Base-by-base conservation (phyloP, 2,888 invertebrate species). In the Folsomia candida region DNA sequence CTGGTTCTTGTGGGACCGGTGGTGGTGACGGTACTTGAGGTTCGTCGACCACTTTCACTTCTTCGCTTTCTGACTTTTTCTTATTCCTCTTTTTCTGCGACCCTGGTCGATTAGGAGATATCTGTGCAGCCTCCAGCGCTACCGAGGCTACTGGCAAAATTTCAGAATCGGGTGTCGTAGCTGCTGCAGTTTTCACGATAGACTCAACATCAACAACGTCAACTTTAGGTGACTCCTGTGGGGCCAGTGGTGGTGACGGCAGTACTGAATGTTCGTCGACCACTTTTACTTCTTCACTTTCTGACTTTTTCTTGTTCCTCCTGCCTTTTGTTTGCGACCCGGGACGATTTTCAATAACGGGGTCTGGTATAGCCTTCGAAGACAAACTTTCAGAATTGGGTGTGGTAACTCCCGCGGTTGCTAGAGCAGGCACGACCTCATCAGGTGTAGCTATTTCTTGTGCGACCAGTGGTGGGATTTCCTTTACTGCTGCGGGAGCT, bases 151-250 rank as follows among this genome's bases (percentile, higher is more conserved):
- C n/a, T 58, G 58, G 22, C 20, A 18, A 14, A 18, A 22, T 22
- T 58, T 22, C 14, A 58, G n/a, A n/a, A n/a, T n/a, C n/a, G n/a
- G n/a, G n/a, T n/a, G n/a, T 18, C 11, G 51, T 18, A 14, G 11
- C 11, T 51, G 51, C 51, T 51, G 51, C 51, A 18, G 11, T 51
- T 51, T 51, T 11, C 51, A 14, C 18, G 11, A 11, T 18, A 51
- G 51, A 14, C 18, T 18, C 28, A 59, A 70, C 76, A 66, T 66
- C 28, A 25, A 26, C 14, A 24, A 62, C 27, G 27, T 57, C 29
- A 67, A 66, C n/a, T 51, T 57, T 68, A 26, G 25, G 47, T 28
- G 25, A 27, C 51, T 25, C 27, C 18, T 26, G 28, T 25, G 14
- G 2, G 25, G 20, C 20, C 29, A 37, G 18, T 26, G 9, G 20